These are phyloP conservation scores for Vultur gryphus DNA, from an alignment of 2,797 vertebrate species.

Conservation along the genomic window DNA sequence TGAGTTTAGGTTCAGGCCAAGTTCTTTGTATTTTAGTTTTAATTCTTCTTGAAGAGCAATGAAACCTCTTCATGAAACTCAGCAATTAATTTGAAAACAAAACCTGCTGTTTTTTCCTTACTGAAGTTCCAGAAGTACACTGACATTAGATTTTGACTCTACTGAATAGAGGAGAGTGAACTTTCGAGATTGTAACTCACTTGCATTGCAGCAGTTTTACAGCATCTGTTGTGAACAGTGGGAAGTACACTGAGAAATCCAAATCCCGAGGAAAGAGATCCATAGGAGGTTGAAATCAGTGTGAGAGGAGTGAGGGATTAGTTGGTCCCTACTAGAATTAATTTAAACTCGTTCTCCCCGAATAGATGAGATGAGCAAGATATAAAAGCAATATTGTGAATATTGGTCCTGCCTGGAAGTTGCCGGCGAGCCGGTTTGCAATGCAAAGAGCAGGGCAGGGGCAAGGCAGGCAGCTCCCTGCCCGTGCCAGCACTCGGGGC, in stretches of 20 bases:
- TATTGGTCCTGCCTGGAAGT: neutral
- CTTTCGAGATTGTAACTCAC: neutral
- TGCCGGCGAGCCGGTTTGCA: neutral
- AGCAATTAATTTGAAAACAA: neutral
- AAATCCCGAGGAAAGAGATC: neutral
- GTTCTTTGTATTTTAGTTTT: neutral
- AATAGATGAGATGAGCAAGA: neutral
- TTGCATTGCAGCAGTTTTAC: neutral
- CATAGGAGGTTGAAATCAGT: neutral
- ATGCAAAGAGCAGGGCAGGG: neutral
- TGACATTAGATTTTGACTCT: neutral
- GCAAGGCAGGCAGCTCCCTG: neutral
- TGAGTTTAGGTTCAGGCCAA: neutral
- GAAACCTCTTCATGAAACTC: neutral
- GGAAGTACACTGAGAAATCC: neutral
- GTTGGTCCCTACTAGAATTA: neutral
- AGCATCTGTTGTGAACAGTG: neutral
- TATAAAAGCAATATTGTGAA: neutral
- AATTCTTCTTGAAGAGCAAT: neutral
- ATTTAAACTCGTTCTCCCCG: neutral
- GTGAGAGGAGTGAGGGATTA: neutral
- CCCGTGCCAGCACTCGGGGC: neutral
- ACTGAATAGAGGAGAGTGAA: neutral
- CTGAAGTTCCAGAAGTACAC: neutral
- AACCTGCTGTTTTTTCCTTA: neutral